Evolutionary conservation across 1,140 invertebrate genomes (phyloP), one percentile per base, ranked within the genome.

Genomic region (Drosophila virilis): DNA sequence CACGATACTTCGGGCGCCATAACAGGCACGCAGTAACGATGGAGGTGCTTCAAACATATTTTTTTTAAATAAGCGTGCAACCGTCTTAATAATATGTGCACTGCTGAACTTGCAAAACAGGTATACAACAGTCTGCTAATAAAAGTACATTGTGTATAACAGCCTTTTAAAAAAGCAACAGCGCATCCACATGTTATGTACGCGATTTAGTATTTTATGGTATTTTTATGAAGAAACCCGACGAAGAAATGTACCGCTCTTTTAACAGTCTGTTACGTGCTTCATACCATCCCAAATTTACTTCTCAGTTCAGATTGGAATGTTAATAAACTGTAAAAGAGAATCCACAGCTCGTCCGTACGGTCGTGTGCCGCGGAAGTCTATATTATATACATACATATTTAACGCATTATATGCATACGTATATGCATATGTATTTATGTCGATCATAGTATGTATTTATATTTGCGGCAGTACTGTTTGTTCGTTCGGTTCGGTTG

Each of bases 381-480:
- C 38, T 61, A 37, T 51, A 28, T 32, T 13, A 46, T 70, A 54
- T 13, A 46, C 62, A 54, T 52, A 42, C 62, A 54, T 52, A 42
- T 58, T 42, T 57, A 51, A 46, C 45, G 33, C 52, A 59, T n/a
- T 37, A 32, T 45, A 43, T 42, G n/a, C 38, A 51, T 60, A 60
- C 9, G 42, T 52, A 6, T 33, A 42, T 15, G 54, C 9, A 52
- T 42, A 57, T 59, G 22, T 59, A 52, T 59, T 32, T 32, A 48
- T 48, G 40, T 45, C 10, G 40, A 51, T 57, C 37, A 54, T 64
- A 45, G 51, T 35, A 55, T 51, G 66, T 81, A 66, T 78, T 78
- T 70, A 61, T 70, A 82, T 74, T 74, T 82, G 60, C 74, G 69
- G 78, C 78, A 67, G 59, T 80, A 35, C 38, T 62, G 66, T 67